phyloP scores from a whole-genome alignment of 2,888 invertebrate genomes.

The Lysandra coridon region DNA sequence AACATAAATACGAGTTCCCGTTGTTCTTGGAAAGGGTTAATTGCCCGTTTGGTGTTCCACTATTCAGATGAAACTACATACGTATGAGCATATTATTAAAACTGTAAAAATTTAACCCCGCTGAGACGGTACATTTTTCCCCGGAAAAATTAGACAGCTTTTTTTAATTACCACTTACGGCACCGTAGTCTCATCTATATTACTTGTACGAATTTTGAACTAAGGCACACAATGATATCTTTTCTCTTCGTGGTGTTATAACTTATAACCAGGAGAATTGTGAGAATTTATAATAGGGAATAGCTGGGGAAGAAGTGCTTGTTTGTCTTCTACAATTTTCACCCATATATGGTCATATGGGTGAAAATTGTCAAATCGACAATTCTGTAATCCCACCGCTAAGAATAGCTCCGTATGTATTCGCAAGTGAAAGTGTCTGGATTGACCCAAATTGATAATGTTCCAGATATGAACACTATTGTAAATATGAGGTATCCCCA shows the following conservation, averaged over 20 bases:
- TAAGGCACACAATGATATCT: no score
- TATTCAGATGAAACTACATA: background rate
- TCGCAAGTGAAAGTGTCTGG: conserved; percentile 8
- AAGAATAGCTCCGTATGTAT: background rate
- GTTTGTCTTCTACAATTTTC: no score
- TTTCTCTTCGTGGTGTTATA: no score
- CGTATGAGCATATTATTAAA: background rate
- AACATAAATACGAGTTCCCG: conserved; percentile 10
- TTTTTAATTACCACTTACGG: no score
- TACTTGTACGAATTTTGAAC: no score
- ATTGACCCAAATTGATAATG: background rate
- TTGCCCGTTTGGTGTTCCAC: background rate
- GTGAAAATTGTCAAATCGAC: background rate
- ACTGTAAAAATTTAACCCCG: background rate
- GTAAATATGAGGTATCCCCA: background rate
- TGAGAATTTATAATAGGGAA: no score
- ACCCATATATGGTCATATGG: no score
- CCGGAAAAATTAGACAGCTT: background rate
- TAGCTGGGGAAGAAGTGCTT: no score
- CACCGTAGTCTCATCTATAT: background rate
- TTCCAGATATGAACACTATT: background rate
- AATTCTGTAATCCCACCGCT: background rate
- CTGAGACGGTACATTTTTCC: background rate
- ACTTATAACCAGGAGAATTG: no score
- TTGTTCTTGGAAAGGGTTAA: conserved; percentile 16